These are phyloP conservation scores for Saccopteryx bilineata DNA, from an alignment of 2,113 vertebrate species.

Conservation along the genomic window DNA sequence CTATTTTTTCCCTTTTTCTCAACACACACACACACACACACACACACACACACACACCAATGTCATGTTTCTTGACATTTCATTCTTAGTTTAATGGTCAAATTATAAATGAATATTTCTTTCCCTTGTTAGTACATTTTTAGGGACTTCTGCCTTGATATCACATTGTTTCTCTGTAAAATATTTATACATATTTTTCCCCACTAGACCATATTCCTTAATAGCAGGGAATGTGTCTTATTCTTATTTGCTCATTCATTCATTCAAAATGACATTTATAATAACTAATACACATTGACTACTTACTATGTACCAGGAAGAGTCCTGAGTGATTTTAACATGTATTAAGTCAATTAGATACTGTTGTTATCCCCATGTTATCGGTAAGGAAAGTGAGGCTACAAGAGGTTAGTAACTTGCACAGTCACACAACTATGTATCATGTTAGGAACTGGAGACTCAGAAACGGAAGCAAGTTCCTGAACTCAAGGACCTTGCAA, in stretches of 20 bases:
- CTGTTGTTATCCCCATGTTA: background rate
- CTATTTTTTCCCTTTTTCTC: background rate
- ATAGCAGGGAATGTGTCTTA: background rate
- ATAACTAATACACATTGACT: background rate
- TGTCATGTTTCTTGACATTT: background rate
- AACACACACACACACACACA: background rate
- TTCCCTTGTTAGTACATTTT: background rate
- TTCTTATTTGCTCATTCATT: background rate
- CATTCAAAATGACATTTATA: constrained; percentile 7
- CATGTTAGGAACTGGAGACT: background rate
- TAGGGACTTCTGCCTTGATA: background rate
- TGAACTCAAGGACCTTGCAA: background rate
- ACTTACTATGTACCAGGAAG: background rate
- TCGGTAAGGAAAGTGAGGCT: background rate
- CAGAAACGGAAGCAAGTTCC: background rate
- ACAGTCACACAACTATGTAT: background rate
- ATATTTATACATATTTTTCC: background rate
- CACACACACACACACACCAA: background rate
- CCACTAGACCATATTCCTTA: background rate
- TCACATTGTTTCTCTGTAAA: background rate
- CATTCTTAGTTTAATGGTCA: background rate
- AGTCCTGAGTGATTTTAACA: background rate
- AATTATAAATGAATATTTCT: constrained; percentile 38
- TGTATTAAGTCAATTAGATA: background rate
- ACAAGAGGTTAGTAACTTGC: background rate